These are phyloP conservation scores for Hypotaenidia philippensis DNA, from an alignment of 2,797 vertebrate genomes.

Conservation along the genomic window DNA sequence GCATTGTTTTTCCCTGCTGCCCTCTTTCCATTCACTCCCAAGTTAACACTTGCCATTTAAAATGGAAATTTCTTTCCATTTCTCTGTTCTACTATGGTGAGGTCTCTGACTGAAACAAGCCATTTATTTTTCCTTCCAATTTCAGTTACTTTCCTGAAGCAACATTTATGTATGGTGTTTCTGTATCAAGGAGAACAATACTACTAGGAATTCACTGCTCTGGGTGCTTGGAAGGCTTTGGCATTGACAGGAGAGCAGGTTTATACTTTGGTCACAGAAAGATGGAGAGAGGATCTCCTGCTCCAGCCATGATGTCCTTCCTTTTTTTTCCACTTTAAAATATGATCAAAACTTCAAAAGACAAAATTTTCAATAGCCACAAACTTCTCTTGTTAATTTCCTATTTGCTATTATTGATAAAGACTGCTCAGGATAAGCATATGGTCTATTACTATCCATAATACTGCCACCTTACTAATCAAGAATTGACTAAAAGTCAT, in stretches of 20 bases:
- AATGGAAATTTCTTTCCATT: not conserved
- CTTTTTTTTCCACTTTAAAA: not conserved
- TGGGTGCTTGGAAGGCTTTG: not conserved
- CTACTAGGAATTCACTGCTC: not conserved
- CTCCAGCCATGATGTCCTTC: not conserved
- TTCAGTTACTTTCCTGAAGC: not conserved
- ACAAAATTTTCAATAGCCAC: not conserved
- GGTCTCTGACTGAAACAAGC: not conserved
- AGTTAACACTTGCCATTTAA: not conserved
- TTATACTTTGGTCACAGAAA: not conserved
- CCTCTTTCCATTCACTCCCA: not conserved
- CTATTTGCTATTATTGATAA: not conserved
- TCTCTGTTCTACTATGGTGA: not conserved
- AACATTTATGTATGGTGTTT: not conserved
- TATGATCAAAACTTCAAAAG: not conserved
- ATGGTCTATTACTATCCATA: not conserved
- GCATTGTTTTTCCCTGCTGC: not conserved
- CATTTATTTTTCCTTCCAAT: not conserved
- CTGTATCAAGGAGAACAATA: not conserved
- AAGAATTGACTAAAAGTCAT: not conserved
- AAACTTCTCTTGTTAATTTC: not conserved
- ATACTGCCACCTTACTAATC: not conserved
- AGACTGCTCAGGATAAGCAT: not conserved
- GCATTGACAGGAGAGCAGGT: not conserved
- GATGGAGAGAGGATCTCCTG: not conserved